Evolutionary conservation across 1,140 invertebrate species (phyloP).

Genomic region (Scylla paramamosain): DNA sequence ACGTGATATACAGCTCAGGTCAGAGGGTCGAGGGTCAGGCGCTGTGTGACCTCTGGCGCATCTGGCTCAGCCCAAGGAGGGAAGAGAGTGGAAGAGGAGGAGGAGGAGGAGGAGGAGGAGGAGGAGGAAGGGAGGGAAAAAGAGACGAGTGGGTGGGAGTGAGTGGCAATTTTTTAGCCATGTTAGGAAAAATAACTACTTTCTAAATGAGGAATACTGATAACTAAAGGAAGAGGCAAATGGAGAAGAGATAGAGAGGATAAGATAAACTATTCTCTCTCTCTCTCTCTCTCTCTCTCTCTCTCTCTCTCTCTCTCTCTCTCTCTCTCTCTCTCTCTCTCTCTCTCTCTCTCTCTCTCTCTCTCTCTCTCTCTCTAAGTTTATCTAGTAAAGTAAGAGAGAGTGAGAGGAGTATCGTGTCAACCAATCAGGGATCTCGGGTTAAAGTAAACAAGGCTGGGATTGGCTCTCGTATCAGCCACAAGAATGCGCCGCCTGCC

Average conservation of each 20-base stretch:
- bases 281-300: slow-evolving; percentile 6
- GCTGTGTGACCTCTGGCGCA: not conserved
- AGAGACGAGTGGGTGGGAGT: not conserved
- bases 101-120: not conserved
- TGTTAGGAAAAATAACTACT: not conserved
- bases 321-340: not conserved
- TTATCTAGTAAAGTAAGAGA: slow-evolving; percentile 5
- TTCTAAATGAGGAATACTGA: not conserved
- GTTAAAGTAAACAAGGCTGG: not conserved
- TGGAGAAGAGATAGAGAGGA: not conserved
- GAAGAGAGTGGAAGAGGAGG: not conserved
- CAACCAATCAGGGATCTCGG: not conserved
- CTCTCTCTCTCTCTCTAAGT: slow-evolving; percentile 7
- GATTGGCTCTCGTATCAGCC: not conserved
- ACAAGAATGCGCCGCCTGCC: not conserved
- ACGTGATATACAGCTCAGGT: not conserved
- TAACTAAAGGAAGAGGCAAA: not conserved
- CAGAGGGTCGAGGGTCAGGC: not conserved
- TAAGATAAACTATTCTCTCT: not conserved
- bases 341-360: no score
- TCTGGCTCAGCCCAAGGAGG: not conserved
- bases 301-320: slow-evolving; percentile 8
- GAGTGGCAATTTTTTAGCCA: not conserved
- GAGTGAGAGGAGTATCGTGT: not conserved
- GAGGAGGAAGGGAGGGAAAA: not conserved